phyloP scores from a whole-genome alignment of 2,888 invertebrate genomes.

The Platerodrilus igneus region DNA sequence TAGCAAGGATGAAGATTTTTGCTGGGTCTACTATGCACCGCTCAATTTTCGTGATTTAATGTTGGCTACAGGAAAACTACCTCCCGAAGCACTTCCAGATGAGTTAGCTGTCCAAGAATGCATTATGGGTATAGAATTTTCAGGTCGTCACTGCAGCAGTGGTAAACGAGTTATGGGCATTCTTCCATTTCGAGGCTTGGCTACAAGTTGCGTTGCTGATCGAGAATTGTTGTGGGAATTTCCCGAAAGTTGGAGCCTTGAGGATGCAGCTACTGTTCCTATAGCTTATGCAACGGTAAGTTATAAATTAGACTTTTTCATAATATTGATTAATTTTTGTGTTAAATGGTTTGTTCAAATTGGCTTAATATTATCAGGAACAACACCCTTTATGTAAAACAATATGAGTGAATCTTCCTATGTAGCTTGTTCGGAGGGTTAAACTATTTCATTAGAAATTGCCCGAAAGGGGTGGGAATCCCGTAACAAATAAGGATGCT shows the following conservation, averaged over 20 bases:
- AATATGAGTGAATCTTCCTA: too few relatives aligned
- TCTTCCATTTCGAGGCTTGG: constrained; percentile 53
- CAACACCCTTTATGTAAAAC: too few relatives aligned
- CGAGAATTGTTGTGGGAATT: constrained; percentile 56
- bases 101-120: constrained; percentile 51
- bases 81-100: constrained; percentile 61
- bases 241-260: constrained; percentile 64
- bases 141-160: constrained; percentile 48
- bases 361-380: too few relatives aligned
- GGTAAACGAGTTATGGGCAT: constrained; percentile 64
- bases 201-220: constrained; percentile 57
- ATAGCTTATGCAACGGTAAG: constrained; percentile 57
- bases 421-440: too few relatives aligned
- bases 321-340: too few relatives aligned
- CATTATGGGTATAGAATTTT: constrained; percentile 55
- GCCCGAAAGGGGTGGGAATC: too few relatives aligned
- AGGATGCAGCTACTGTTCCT: constrained; percentile 68
- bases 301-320: too few relatives aligned
- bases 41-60: constrained; percentile 91
- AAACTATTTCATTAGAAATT: too few relatives aligned
- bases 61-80: constrained; percentile 75
- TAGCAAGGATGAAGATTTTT: too few relatives aligned
- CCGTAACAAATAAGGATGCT: too few relatives aligned
- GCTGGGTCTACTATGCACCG: constrained; percentile 66
- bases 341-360: too few relatives aligned